These are phyloP conservation scores for Sinonovacula constricta DNA, from an alignment of 1,140 invertebrate genomes.

Conservation along the genomic window DNA sequence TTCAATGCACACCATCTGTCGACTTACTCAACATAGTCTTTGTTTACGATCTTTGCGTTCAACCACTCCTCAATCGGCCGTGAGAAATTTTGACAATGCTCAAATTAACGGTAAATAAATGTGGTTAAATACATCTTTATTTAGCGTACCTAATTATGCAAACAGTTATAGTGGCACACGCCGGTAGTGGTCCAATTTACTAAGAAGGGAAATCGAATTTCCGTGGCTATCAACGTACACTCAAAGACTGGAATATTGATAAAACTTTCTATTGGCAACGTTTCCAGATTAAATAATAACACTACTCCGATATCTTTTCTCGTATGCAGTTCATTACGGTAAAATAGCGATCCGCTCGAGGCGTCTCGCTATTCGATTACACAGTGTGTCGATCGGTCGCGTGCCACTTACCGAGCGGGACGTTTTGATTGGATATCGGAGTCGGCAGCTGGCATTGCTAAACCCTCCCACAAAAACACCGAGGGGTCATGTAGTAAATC, in stretches of 20 bases:
- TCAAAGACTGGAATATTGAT: not conserved
- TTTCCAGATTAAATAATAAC: too few relatives aligned
- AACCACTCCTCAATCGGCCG: too few relatives aligned
- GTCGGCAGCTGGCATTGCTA: slow-evolving; percentile 42
- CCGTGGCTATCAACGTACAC: not conserved
- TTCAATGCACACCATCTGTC: too few relatives aligned
- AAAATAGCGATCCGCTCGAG: not conserved
- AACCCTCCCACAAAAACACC: slow-evolving; percentile 50
- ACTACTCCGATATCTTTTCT: too few relatives aligned
- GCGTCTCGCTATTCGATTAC: slow-evolving; percentile 41
- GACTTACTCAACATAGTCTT: too few relatives aligned
- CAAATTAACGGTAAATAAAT: not conserved
- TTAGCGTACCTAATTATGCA: not conserved
- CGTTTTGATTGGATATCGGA: slow-evolving; percentile 53
- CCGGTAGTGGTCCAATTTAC: not conserved
- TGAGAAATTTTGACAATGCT: not conserved
- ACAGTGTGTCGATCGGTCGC: slow-evolving; percentile 44
- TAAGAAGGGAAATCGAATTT: not conserved
- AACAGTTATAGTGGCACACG: not conserved
- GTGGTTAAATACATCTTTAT: not conserved
- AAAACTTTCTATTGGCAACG: not conserved
- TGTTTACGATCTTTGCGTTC: too few relatives aligned
- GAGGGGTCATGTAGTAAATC: slow-evolving; percentile 43
- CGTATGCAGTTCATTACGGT: too few relatives aligned
- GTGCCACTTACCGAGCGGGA: slow-evolving; percentile 48